Percentiles rank a stretch among this genome's conserved stretches.
Evolutionary conservation across 2,797 vertebrate species (phyloP).

Genomic region (Passerculus sandwichensis): DNA sequence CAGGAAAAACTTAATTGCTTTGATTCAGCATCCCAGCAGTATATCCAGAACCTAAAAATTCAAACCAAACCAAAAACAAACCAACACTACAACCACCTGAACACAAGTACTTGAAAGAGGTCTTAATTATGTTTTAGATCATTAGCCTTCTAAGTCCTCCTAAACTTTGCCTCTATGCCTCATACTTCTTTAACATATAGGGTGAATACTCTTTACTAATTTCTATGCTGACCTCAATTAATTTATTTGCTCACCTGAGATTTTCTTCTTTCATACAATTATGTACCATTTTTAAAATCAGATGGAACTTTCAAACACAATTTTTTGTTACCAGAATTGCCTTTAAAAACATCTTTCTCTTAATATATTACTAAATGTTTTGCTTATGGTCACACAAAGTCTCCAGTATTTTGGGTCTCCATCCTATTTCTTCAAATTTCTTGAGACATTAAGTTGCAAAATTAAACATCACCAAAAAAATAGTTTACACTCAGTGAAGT

Average conservation of each 20-base stretch:
- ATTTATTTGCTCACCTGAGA: background rate
- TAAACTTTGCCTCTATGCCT: background rate
- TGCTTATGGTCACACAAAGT: background rate
- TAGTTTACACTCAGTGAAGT: background rate
- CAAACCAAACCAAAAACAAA: background rate
- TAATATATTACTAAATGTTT: background rate
- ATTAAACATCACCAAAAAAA: background rate
- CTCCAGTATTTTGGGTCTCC: background rate
- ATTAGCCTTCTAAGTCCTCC: background rate
- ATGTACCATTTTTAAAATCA: background rate
- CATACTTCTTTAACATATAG: background rate
- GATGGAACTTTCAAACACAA: background rate
- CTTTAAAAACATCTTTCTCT: background rate
- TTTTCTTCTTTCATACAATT: background rate
- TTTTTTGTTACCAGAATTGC: background rate
- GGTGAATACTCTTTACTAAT: background rate
- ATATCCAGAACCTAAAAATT: background rate
- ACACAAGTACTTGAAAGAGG: background rate
- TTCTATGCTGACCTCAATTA: background rate
- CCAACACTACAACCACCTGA: background rate
- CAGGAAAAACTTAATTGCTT: background rate
- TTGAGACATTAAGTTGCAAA: background rate
- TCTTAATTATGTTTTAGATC: background rate
- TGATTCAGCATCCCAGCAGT: background rate
- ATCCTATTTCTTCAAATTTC: background rate